Evolutionary conservation across 2,113 vertebrate species (phyloP).

Genomic region (chimpanzee (Pan troglodytes)): NHGRI_mPanTro3-v2.1_pri NC_072403.2:132365001-132365500

Average conservation of each 20-base stretch:
- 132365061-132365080: not conserved
- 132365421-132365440: not conserved
- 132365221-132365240: not conserved
- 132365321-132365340: not conserved
- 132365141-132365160: too few species aligned
- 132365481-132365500: rapidly evolving
- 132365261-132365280: not conserved
- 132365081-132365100: not conserved
- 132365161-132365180: not conserved
- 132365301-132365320: not conserved
- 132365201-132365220: not conserved
- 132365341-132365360: not conserved
- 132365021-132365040: too few species aligned
- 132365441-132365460: not conserved
- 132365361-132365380: not conserved
- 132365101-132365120: not conserved
- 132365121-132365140: not conserved
- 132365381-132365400: not conserved
- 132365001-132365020: too few species aligned
- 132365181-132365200: not conserved
- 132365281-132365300: not conserved
- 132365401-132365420: not conserved
- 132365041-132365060: not conserved
- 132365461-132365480: not conserved
- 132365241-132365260: not conserved